phyloP scores from a whole-genome alignment of 2,888 invertebrate genomes.

The Octodonta nipae region DNA sequence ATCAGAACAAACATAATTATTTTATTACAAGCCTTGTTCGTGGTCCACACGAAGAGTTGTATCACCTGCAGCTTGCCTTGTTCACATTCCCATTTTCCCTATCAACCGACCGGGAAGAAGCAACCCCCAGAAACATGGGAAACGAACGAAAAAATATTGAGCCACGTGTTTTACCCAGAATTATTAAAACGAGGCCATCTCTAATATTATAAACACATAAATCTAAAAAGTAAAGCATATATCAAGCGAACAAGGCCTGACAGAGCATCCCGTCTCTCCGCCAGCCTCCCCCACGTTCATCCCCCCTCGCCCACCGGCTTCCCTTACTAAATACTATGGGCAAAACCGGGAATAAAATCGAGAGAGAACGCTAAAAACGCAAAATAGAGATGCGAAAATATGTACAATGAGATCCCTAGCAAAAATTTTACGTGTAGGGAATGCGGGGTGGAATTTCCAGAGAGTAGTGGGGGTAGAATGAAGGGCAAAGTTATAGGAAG shows the following conservation, averaged over 20 bases:
- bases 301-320: slow-evolving; percentile 15
- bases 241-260: slow-evolving; percentile 27
- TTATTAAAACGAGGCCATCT: slow-evolving; percentile 22
- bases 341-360: slow-evolving; percentile 26
- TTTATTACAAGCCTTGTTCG: too few species aligned
- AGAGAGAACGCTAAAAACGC: slow-evolving; percentile 31
- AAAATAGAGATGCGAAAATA: slow-evolving; percentile 33
- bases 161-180: slow-evolving; percentile 18
- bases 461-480: slow-evolving; percentile 13
- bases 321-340: slow-evolving; percentile 25
- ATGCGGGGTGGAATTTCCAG: slow-evolving; percentile 16
- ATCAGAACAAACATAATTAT: too few species aligned
- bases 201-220: slow-evolving; percentile 30
- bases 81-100: too few species aligned
- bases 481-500: slow-evolving; percentile 8
- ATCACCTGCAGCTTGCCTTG: too few species aligned
- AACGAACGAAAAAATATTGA: slow-evolving; percentile 15
- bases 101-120: too few species aligned
- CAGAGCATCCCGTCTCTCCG: slow-evolving; percentile 17
- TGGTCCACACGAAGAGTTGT: too few species aligned
- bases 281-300: slow-evolving; percentile 12
- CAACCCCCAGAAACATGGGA: too few species aligned
- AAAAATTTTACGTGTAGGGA: slow-evolving; percentile 28
- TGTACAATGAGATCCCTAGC: slow-evolving; percentile 32
- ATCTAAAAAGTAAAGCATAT: slow-evolving; percentile 30